Conservation (phyloP, 2,888 invertebrate genomes). For the Acutogordius australiensis region DNA sequence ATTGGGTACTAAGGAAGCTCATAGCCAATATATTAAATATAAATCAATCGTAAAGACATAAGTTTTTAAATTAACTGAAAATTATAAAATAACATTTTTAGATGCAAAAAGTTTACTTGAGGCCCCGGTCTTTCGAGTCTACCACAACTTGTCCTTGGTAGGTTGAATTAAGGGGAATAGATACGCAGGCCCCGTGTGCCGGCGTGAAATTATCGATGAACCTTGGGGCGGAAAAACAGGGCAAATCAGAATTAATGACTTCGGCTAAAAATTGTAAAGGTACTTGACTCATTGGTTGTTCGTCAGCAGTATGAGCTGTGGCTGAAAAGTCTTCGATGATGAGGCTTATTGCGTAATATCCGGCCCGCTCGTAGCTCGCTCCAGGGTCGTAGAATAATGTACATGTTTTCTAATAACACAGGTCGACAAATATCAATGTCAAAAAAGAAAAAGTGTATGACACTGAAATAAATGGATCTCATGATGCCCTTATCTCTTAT, state of each 20-base stretch:
- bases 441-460: no score
- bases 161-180: not conserved
- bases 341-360: not conserved
- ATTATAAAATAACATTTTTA: not conserved
- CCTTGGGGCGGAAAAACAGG: not conserved
- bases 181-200: not conserved
- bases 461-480: no score
- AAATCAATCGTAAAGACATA: no score
- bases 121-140: not conserved
- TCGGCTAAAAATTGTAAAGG: slow-evolving; percentile 10
- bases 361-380: not conserved
- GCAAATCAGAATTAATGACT: not conserved
- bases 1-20: no score
- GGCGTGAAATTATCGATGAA: not conserved
- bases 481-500: no score
- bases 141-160: slow-evolving; percentile 8
- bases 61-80: no score
- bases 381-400: not conserved
- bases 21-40: no score
- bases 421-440: no score
- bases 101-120: not conserved
- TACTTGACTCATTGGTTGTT: slow-evolving; percentile 9
- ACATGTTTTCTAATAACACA: slow-evolving; percentile 4
- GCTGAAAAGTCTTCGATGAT: not conserved
- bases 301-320: not conserved